Percentiles rank a stretch among this genome's conserved stretches.
phyloP scores from a whole-genome alignment of 2,113 vertebrate species.

The Eurystomus gularis region DNA sequence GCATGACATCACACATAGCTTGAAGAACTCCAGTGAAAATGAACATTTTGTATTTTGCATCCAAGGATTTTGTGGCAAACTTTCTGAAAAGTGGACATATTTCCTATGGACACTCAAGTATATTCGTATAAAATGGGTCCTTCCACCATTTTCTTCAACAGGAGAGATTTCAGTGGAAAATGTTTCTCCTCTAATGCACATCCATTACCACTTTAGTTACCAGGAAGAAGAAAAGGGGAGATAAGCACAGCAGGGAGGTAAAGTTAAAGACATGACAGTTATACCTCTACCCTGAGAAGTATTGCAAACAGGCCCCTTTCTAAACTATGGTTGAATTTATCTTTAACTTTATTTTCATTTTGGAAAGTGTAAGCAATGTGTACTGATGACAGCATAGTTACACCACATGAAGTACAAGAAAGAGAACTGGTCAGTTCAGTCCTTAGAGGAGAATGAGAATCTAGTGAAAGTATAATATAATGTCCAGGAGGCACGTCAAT shows the following conservation, averaged over 20 bases:
- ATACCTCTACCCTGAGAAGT: not conserved
- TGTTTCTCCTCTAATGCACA: not conserved
- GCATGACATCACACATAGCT: not conserved
- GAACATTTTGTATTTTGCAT: not conserved
- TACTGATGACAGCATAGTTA: not conserved
- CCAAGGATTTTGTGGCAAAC: not conserved
- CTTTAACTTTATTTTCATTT: not conserved
- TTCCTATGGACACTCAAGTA: not conserved
- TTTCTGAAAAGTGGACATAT: not conserved
- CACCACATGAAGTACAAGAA: not conserved
- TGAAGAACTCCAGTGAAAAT: not conserved
- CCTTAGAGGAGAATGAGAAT: not conserved
- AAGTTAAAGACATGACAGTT: not conserved
- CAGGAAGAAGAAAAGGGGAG: not conserved
- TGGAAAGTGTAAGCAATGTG: rapidly evolving
- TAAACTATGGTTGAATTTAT: not conserved
- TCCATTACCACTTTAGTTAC: not conserved
- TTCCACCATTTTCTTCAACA: not conserved
- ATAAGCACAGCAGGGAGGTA: not conserved
- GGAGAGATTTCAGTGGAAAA: not conserved
- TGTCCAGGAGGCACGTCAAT: not conserved
- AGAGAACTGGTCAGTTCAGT: not conserved
- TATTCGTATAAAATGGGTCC: not conserved
- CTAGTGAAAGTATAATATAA: not conserved
- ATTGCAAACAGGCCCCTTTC: not conserved